These are phyloP conservation scores for Sigmodon hispidus DNA, from an alignment of 2,113 vertebrate genomes.

Conservation along the genomic window DNA sequence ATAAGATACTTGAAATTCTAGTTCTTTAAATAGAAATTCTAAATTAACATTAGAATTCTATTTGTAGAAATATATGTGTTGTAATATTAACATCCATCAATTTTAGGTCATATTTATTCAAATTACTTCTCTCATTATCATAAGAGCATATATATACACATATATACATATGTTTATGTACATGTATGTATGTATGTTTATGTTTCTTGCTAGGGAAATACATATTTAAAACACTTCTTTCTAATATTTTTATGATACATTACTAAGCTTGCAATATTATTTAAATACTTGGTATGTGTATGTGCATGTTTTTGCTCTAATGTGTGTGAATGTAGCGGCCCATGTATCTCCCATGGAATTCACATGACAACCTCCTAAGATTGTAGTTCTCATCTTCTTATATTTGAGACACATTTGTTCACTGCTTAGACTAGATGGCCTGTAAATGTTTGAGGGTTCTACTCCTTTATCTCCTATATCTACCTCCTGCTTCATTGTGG, in stretches of 20 bases:
- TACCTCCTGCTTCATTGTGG: neutral
- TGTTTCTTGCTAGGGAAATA: neutral
- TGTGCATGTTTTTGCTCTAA: too few relatives aligned
- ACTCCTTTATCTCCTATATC: too few relatives aligned
- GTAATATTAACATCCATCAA: neutral
- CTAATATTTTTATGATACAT: neutral
- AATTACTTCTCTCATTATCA: neutral
- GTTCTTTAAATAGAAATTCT: too few relatives aligned
- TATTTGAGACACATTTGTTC: neutral
- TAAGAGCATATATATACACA: neutral
- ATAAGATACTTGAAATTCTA: neutral
- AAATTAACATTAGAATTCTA: neutral
- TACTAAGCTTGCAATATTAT: neutral
- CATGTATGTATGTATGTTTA: too few relatives aligned
- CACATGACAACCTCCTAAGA: neutral
- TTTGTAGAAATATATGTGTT: neutral
- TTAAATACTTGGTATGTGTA: neutral
- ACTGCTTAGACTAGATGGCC: neutral
- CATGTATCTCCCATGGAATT: too few relatives aligned
- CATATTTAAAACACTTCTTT: neutral
- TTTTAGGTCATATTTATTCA: neutral
- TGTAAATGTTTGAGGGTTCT: neutral
- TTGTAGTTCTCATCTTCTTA: too few relatives aligned
- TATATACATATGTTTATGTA: too few relatives aligned
- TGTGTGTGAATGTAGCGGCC: neutral